Evolutionary conservation across 2,797 vertebrate genomes (phyloP).

Genomic region (Myotis vivesi): DNA sequence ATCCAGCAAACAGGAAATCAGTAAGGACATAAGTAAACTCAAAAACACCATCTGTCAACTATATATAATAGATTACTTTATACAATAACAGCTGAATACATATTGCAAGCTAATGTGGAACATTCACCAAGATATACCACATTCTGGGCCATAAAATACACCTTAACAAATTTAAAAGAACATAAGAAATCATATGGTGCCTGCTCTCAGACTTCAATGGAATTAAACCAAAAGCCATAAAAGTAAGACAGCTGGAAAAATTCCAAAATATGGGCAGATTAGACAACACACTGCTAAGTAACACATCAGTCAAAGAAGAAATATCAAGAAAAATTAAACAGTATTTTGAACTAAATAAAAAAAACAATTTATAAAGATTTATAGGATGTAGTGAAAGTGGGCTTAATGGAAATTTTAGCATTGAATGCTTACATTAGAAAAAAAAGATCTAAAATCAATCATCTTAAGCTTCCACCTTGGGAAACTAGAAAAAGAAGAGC

Average conservation of each 20-base stretch:
- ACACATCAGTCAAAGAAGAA: not conserved
- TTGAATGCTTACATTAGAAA: not conserved
- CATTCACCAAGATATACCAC: not conserved
- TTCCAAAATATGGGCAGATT: not conserved
- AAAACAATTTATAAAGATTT: not conserved
- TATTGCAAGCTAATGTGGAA: not conserved
- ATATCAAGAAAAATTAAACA: not conserved
- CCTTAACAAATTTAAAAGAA: not conserved
- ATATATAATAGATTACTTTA: not conserved
- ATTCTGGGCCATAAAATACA: not conserved
- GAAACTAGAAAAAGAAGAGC: not conserved
- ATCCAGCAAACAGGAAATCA: not conserved
- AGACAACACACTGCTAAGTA: not conserved
- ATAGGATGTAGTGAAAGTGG: not conserved
- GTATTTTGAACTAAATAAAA: not conserved
- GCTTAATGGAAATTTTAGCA: not conserved
- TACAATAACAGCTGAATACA: not conserved
- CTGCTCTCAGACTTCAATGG: not conserved
- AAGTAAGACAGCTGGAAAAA: not conserved
- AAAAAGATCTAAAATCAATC: not conserved
- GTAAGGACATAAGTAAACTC: not conserved
- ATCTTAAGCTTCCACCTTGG: not conserved
- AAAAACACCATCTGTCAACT: not conserved
- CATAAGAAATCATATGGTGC: not conserved
- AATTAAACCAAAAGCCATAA: not conserved